Evolutionary conservation across 1,140 invertebrate genomes (phyloP).

Genomic region (Lepidurus arcticus): DNA sequence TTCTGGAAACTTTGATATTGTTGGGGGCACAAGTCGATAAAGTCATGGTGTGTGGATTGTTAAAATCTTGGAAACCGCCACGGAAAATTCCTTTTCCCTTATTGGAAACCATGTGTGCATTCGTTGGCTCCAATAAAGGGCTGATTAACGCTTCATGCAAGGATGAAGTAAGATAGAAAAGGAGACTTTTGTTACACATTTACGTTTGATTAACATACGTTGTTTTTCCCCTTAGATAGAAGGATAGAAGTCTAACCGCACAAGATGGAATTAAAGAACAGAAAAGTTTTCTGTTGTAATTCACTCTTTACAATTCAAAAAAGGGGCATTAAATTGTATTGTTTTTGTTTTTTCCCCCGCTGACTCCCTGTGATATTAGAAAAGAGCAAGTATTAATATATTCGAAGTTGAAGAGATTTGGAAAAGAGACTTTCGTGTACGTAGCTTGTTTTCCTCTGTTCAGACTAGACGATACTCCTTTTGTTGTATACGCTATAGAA

Average conservation of each 20-base stretch:
- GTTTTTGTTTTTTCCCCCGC: neutral
- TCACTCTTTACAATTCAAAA: neutral
- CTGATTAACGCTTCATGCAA: neutral
- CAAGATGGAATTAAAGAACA: neutral
- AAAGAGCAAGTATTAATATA: neutral
- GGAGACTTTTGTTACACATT: neutral
- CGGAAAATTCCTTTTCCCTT: neutral
- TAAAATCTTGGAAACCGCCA: conserved; percentile 23
- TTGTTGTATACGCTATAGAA: conserved; percentile 6
- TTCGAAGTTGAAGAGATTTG: neutral
- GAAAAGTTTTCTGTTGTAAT: neutral
- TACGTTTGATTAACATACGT: too few relatives aligned
- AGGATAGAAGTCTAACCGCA: neutral
- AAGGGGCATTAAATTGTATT: neutral
- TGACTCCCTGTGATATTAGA: neutral
- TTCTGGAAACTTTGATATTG: conserved; percentile 26
- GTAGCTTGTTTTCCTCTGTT: neutral
- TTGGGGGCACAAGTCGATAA: neutral
- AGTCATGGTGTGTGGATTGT: neutral
- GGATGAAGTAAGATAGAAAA: neutral
- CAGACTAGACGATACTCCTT: neutral
- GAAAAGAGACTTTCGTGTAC: neutral
- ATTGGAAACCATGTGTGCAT: neutral
- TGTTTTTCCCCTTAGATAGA: too few relatives aligned
- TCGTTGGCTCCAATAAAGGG: neutral